Conservation (phyloP, 2,888 invertebrate species). For the Scrobipalpa costella region DNA sequence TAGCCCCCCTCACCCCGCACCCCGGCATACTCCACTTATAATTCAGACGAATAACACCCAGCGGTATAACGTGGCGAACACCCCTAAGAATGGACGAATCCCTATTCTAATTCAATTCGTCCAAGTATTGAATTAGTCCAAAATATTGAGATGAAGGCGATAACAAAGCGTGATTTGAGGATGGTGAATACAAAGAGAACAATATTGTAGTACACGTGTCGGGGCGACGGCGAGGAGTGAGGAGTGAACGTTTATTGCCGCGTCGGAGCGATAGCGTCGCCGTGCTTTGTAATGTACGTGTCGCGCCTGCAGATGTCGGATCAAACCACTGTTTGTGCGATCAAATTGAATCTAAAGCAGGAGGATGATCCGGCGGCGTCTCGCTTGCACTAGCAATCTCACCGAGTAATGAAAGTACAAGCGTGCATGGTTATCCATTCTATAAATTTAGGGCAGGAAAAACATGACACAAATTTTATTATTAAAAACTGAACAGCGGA, state of each 20-base stretch:
- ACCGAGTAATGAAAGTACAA: not conserved
- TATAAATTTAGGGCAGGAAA: too few species aligned
- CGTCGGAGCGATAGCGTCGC: not conserved
- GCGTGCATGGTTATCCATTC: not conserved
- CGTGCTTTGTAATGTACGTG: conserved; percentile 15
- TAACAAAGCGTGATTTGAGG: conserved; percentile 7
- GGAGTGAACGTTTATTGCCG: conserved; percentile 19
- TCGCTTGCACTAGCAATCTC: not conserved
- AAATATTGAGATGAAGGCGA: conserved; percentile 8
- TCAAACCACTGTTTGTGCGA: conserved; percentile 15
- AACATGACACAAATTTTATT: not conserved
- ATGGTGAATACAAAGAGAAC: conserved; percentile 9
- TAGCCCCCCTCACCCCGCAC: conserved; percentile 20
- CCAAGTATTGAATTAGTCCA: not conserved
- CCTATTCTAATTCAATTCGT: conserved; percentile 15
- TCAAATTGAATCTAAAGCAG: conserved; percentile 46
- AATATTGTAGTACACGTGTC: conserved; percentile 12
- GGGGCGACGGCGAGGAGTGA: not conserved
- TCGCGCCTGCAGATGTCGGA: conserved; percentile 2
- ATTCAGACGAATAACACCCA: conserved; percentile 25
- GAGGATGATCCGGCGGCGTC: conserved; percentile 21
- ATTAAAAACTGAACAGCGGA: too few species aligned
- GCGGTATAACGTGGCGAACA: conserved; percentile 24
- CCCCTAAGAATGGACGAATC: not conserved
- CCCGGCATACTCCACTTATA: conserved; percentile 15